Base-by-base conservation (phyloP, 2,888 invertebrate species). In the Oasisia sp. region DNA sequence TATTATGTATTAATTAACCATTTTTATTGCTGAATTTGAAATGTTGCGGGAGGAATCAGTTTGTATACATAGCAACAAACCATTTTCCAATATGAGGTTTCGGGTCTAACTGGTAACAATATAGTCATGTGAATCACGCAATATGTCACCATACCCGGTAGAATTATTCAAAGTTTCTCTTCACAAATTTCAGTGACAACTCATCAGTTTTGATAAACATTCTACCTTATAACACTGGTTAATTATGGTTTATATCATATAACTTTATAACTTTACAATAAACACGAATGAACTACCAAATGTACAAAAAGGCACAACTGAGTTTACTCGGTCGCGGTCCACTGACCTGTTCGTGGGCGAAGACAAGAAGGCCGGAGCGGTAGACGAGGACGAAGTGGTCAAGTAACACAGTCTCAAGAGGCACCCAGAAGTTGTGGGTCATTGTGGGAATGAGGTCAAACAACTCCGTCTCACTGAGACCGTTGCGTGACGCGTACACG, bases 291-390 rank as follows among this genome's bases (percentile, higher is more conserved):
- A 27, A 14, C 32, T 89, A 89, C 32, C 32, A 38, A 38, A 38
- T 38, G 38, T 32, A 11, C 32, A 9, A 14, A 7, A 19, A 90
- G 32, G n/a, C 32, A 44, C 38, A 89, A 32, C 19, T 90, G 19
- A n/a, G 32, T 7, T 90, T 7, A 38, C n/a, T 44, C 9, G 0
- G 12, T n/a, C 44, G 45, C 19, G 90, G 11, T 14, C 32, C 11
- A 56, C 92, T 91, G 92, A 96, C 96, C 95, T 95, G 95, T 92
- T 95, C 94, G 94, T 96, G 96, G 45, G 95, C 95, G 92, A 95
- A 95, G 45, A 95, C 94, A 89, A 95, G 93, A 45, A 96, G 93
- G 44, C 96, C 96, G 8, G 95, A 94, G 92, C 95, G 95, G 93
- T 95, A 95, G 89, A 95, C 95, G 38, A 96, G 93, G 89, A 96